phyloP scores from a whole-genome alignment of 2,797 vertebrate genomes.

The Merluccius polli region DNA sequence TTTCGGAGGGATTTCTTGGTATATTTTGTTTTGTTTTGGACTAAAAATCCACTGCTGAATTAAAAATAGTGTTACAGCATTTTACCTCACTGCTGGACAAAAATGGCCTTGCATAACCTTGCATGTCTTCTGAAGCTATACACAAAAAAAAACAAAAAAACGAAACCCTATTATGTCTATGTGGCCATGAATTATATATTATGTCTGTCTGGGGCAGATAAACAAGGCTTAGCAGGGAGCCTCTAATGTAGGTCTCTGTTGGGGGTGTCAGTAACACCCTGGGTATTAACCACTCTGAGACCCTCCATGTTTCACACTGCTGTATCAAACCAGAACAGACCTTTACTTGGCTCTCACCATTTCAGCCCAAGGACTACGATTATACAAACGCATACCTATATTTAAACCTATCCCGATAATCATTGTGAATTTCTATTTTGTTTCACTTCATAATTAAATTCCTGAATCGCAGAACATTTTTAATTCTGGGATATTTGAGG shows the following conservation, averaged over 20 bases:
- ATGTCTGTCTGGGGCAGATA: slow-evolving; percentile 51
- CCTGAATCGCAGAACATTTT: background rate
- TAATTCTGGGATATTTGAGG: background rate
- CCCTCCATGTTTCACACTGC: slow-evolving; percentile 5
- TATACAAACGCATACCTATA: background rate
- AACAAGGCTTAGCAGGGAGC: slow-evolving; percentile 56
- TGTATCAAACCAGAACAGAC: background rate
- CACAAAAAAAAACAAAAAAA: background rate
- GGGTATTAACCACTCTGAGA: slow-evolving; percentile 13
- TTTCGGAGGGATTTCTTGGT: background rate
- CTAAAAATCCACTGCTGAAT: background rate
- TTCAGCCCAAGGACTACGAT: slow-evolving; percentile 53
- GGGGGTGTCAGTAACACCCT: slow-evolving; percentile 42
- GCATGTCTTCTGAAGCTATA: slow-evolving; percentile 11
- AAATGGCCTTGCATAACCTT: background rate
- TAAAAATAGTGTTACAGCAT: background rate
- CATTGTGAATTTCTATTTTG: slow-evolving; percentile 44
- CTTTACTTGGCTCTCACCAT: slow-evolving; percentile 51
- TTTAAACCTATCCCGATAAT: slow-evolving; percentile 39
- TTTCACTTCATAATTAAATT: slow-evolving; percentile 26
- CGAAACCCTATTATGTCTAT: background rate
- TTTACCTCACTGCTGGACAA: slow-evolving; percentile 22
- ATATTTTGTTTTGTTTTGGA: background rate
- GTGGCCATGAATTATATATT: slow-evolving; percentile 3
- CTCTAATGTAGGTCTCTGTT: slow-evolving; percentile 41